Base-by-base conservation (phyloP, 2,113 vertebrate species). In the Chaetodon trifascialis region DNA sequence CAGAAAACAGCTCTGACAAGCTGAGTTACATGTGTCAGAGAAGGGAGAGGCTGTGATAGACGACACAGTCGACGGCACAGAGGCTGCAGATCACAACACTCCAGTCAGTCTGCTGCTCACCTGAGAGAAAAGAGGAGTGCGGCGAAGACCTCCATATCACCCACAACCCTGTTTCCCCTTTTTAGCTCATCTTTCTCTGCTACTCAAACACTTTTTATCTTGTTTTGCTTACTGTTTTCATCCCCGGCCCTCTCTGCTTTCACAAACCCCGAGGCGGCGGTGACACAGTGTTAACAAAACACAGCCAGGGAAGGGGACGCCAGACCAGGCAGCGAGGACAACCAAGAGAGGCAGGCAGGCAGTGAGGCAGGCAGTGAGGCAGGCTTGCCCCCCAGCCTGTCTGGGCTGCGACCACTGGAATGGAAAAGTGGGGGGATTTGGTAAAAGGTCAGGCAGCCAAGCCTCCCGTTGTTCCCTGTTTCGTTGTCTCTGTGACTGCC, bases 381-480 rank as follows among this genome's bases (percentile, higher is more conserved):
- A 68, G 74, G 81, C 47, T 67, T 76, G 82, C 88, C 92, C 90
- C 85, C 82, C 84, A 91, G 94, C 88, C 85, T 80, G 91, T 95
- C 93, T 94, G 91, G 87, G 86, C 91, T 81, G 90, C 77, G 74
- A 91, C 94, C 89, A 93, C 89, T 94, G 93, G 88, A 93, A 94
- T 88, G 91, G 92, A 95, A 95, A 94, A 94, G 90, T 83, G 88
- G 81, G 78, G 88, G 90, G 93, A 90, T 93, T 89, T 94, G 83
- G 89, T 84, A 80, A 94, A 95, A 95, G 94, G 95, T 95, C 94
- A 95, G 83, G 86, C 91, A 89, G 87, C 87, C 85, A 86, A 91
- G 88, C 66, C 88, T 90, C 88, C 89, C 34, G 84, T 84, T 88
- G 79, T 88, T 88, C 78, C 86, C 83, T 15, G 69, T 90, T 88